Evolutionary conservation across 2,113 vertebrate genomes (phyloP).

Genomic region (Odontesthes bonariensis): DNA sequence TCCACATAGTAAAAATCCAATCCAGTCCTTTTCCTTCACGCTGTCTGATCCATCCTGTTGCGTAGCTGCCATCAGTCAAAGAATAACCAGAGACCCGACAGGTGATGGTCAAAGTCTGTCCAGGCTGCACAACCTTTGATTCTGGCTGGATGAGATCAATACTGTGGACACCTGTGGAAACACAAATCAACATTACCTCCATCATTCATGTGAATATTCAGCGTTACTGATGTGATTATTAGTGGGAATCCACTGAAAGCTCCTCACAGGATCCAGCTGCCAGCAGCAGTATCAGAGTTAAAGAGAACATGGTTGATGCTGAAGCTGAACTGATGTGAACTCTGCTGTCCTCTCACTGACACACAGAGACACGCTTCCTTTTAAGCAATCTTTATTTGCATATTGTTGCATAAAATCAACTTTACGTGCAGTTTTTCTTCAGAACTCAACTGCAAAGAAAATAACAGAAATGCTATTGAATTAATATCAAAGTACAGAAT

Average conservation of each 20-base stretch:
- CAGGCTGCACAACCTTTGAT: conserved; percentile 17
- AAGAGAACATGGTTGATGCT: neutral
- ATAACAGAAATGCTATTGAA: no score
- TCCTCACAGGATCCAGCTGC: conserved; percentile 48
- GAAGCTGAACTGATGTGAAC: no score
- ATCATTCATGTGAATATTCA: neutral
- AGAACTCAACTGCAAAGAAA: no score
- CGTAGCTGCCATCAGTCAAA: conserved; percentile 47
- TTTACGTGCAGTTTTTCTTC: no score
- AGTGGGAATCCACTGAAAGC: conserved; percentile 14
- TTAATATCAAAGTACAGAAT: no score
- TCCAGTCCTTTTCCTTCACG: no score
- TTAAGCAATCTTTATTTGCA: no score
- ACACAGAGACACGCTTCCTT: no score
- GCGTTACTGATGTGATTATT: neutral
- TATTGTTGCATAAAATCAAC: no score
- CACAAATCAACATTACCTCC: conserved; percentile 10
- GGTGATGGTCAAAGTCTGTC: conserved; percentile 35
- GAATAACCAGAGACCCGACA: conserved; percentile 46
- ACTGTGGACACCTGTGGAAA: neutral
- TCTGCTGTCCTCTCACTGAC: no score
- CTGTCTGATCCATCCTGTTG: conserved; percentile 54
- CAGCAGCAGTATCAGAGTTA: conserved; percentile 48
- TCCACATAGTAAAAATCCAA: no score
- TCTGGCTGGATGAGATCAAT: conserved; percentile 32